phyloP scores from a whole-genome alignment of 2,888 invertebrate genomes.

The Hirtodrosophila histrioides region DNA sequence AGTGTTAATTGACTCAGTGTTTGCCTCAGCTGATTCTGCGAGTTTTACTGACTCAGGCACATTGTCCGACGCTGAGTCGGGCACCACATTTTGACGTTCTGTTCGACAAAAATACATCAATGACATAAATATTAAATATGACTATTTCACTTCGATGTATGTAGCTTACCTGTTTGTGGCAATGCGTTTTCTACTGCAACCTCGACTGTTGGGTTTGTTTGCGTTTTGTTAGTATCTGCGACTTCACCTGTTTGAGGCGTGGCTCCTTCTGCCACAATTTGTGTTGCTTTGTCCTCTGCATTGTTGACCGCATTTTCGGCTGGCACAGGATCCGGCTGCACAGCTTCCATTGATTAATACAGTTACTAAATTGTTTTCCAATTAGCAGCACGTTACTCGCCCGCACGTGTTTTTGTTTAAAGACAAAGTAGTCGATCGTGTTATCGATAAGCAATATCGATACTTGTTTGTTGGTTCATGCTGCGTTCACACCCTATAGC shows the following conservation, averaged over 20 bases:
- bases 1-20: neutral
- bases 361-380: slow-evolving; percentile 1
- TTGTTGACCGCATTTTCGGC: neutral
- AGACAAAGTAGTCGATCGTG: slow-evolving; percentile 3
- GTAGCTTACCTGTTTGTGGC: slow-evolving; percentile 38
- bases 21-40: neutral
- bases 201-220: slow-evolving; percentile 7
- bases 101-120: neutral
- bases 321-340: slow-evolving; percentile 31
- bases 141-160: neutral
- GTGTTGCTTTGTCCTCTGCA: neutral
- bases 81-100: slow-evolving; percentile 15
- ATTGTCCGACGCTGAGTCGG: neutral
- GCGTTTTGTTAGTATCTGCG: neutral
- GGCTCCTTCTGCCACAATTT: neutral
- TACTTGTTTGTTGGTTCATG: neutral
- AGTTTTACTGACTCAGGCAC: neutral
- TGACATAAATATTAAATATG: neutral
- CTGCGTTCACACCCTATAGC: too few species aligned
- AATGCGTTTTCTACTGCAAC: neutral
- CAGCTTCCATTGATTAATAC: slow-evolving; percentile 14
- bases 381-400: slow-evolving; percentile 36
- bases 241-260: neutral
- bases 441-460: slow-evolving; percentile 31
- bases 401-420: slow-evolving; percentile 61